These are phyloP conservation scores for Chromoteleia sp. DNA, from an alignment of 2,888 invertebrate species.

Conservation along the genomic window DNA sequence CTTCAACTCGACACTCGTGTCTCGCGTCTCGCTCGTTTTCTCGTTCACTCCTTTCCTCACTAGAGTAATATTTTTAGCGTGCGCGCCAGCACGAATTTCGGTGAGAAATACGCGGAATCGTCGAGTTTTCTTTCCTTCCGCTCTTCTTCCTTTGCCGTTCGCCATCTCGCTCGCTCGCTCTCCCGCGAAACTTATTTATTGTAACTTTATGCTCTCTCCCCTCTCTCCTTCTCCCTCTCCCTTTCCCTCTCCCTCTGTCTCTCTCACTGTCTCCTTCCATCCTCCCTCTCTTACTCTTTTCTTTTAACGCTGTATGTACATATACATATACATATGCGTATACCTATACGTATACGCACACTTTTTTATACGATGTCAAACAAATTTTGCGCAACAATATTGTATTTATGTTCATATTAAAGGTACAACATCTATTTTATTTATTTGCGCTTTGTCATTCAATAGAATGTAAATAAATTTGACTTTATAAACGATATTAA, in stretches of 20 bases:
- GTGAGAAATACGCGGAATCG: conserved; percentile 44
- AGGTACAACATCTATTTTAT: too few species aligned
- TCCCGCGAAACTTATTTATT: conserved; percentile 17
- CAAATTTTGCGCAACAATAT: neutral
- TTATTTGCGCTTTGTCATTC: too few species aligned
- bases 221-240: too few species aligned
- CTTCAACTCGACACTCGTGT: conserved; percentile 12
- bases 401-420: neutral
- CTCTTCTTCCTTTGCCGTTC: conserved; percentile 43
- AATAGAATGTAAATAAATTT: too few species aligned
- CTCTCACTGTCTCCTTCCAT: neutral
- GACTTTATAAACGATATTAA: too few species aligned
- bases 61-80: conserved; percentile 65
- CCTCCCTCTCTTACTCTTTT: too few species aligned
- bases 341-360: too few species aligned
- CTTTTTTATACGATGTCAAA: neutral
- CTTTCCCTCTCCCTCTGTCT: neutral
- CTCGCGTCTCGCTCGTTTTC: conserved; percentile 26
- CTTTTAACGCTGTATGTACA: too few species aligned
- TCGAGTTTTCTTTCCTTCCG: conserved; percentile 60
- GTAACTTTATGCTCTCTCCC: neutral
- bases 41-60: conserved; percentile 38
- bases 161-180: conserved; percentile 7
- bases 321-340: too few species aligned
- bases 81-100: conserved; percentile 48